Base-by-base conservation (phyloP, 2,888 invertebrate genomes). In the Nomada fucata region DNA sequence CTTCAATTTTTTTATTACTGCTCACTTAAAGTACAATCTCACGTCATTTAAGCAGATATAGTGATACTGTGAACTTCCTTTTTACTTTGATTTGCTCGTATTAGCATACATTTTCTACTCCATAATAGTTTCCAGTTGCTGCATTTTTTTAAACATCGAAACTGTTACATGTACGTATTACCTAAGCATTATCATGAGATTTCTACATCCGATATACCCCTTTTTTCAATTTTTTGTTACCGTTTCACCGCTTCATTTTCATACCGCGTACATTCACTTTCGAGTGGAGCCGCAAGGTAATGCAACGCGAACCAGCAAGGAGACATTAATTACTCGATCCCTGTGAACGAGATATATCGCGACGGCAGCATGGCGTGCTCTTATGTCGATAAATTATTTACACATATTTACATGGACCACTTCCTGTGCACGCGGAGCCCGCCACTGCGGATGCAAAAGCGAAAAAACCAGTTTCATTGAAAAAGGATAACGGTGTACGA, bases 401-500 rank as follows among this genome's bases (percentile, higher is more conserved):
- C 85, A 69, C 73, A 65, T 79, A 87, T 86, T 88, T 86, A 82
- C 76, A 77, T 74, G 69, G 67, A n/a, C 59, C 73, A 59, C 76
- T 78, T 82, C 85, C 83, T 74, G 76, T 53, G 68, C 72, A 72
- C 47, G 36, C 64, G 61, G 42, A 53, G 59, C 53, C 59, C 63
- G 72, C 67, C 47, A 53, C 55, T 44, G 76, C 73, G 77, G 73
- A 83, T 74, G 83, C 82, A 79, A 87, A 83, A 78, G 83, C 73
- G 81, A 85, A 86, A 87, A 87, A 87, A 87, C 87, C 87, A 85
- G 87, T 87, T 87, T 82, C 73, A 71, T 65, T 75, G 61, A 68
- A 83, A 85, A 81, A 74, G 68, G 65, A 75, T 78, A 79, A 80
- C 75, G 83, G 78, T 59, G 57, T 55, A 73, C 76, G 60, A 77